Percentiles rank a stretch among this genome's conserved stretches.
Evolutionary conservation across 2,113 vertebrate genomes (phyloP).

Genomic region (Neofelis nebulosa): DNA sequence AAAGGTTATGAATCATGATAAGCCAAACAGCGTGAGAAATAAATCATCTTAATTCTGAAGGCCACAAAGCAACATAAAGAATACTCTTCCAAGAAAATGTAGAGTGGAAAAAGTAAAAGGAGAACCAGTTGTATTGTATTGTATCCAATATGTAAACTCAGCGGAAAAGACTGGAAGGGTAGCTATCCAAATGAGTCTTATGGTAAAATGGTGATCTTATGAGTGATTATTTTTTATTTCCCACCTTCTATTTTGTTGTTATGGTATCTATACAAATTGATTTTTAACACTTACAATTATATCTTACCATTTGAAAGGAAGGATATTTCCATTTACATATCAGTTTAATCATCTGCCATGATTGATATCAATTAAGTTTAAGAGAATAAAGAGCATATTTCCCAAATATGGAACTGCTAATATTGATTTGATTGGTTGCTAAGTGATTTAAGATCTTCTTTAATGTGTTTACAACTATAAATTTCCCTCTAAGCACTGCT

Average conservation of each 20-base stretch:
- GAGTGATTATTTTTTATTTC: neutral
- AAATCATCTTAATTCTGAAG: slow-evolving; percentile 80
- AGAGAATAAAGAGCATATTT: slow-evolving; percentile 62
- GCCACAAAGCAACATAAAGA: slow-evolving; percentile 46
- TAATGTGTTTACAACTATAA: neutral
- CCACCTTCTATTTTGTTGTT: slow-evolving; percentile 1
- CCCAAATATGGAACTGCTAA: slow-evolving; percentile 3
- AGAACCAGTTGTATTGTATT: neutral
- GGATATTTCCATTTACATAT: slow-evolving; percentile 77
- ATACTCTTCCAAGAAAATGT: slow-evolving; percentile 28
- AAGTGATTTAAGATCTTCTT: slow-evolving; percentile 25
- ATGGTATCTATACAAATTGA: neutral
- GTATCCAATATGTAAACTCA: neutral
- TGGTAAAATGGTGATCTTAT: slow-evolving; percentile 8
- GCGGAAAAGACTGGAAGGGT: neutral
- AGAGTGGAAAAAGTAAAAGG: neutral
- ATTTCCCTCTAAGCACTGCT: slow-evolving; percentile 31
- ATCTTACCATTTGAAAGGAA: slow-evolving; percentile 68
- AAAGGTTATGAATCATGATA: slow-evolving; percentile 76
- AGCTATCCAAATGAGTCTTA: slow-evolving; percentile 7
- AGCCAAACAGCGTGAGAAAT: slow-evolving; percentile 77
- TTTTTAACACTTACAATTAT: neutral
- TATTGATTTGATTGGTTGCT: slow-evolving; percentile 8
- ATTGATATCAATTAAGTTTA: slow-evolving; percentile 68
- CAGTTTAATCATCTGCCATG: slow-evolving; percentile 80